Conservation (phyloP, 1,140 invertebrate genomes). For the Chironomus tepperi region DNA sequence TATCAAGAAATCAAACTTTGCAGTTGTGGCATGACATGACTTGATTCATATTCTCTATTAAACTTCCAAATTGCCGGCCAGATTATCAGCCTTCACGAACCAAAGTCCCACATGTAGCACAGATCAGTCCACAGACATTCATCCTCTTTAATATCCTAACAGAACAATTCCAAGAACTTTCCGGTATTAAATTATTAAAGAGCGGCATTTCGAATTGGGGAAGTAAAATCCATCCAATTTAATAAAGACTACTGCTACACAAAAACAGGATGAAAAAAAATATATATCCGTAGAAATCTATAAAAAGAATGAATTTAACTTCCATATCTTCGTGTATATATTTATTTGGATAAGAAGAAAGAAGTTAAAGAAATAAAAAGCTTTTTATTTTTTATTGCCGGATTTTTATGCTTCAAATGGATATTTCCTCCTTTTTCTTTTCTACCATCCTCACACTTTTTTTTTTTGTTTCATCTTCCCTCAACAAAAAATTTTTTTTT, state of each 20-base stretch:
- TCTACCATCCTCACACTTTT: background rate
- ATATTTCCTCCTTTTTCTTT: constrained; percentile 6
- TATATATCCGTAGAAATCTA: background rate
- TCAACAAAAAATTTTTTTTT: background rate
- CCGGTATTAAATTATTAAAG: constrained; percentile 15
- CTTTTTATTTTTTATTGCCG: constrained; percentile 18
- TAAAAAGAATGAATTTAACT: background rate
- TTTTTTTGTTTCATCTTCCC: no score
- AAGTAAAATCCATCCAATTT: constrained; percentile 19
- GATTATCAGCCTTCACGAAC: no score
- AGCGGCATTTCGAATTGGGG: no score
- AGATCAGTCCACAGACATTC: no score
- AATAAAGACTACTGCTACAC: background rate
- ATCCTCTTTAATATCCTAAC: no score
- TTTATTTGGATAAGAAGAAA: background rate
- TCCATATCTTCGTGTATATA: background rate
- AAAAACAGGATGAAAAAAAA: background rate
- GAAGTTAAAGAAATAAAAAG: constrained; percentile 18
- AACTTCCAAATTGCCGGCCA: no score
- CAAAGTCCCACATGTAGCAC: no score
- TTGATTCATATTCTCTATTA: no score
- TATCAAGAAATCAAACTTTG: no score
- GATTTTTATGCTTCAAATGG: constrained; percentile 22
- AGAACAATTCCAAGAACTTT: no score
- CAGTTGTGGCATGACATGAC: no score